These are phyloP conservation scores for Sarcophaga subvicina DNA, from an alignment of 2,888 invertebrate genomes.

Conservation along the genomic window DNA sequence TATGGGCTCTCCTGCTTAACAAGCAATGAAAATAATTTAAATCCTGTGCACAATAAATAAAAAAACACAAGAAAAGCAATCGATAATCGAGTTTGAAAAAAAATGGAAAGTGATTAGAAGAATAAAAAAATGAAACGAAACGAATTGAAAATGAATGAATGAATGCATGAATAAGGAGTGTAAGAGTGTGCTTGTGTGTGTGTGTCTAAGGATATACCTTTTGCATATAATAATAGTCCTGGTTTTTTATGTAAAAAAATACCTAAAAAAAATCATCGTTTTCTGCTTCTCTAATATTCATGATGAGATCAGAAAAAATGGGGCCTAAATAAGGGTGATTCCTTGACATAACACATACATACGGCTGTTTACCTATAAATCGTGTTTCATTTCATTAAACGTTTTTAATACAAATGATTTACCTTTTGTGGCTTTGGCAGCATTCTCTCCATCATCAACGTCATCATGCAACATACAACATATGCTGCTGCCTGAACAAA, in stretches of 20 bases:
- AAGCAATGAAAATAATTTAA: constrained; percentile 38
- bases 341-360: constrained; percentile 67
- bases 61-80: not conserved
- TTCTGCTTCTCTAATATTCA: not conserved
- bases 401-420: constrained; percentile 43
- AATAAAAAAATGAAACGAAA: constrained; percentile 1
- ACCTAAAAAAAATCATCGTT: constrained; percentile 47
- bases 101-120: constrained; percentile 63
- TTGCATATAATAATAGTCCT: constrained; percentile 49
- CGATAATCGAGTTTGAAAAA: constrained; percentile 7
- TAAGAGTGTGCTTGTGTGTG: not conserved
- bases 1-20: constrained; percentile 31
- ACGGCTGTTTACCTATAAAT: constrained; percentile 60
- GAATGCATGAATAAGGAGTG: constrained; percentile 7
- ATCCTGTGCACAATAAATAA: constrained; percentile 35
- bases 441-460: constrained; percentile 51
- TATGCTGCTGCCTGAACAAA: constrained; percentile 42
- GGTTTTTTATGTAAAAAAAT: constrained; percentile 31
- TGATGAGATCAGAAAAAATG: no score
- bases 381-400: not conserved
- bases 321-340: constrained; percentile 60
- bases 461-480: constrained; percentile 54
- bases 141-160: constrained; percentile 1
- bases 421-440: constrained; percentile 64
- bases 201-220: constrained; percentile 22